Base-by-base conservation (phyloP, 2,797 vertebrate genomes). In the Acomys russatus region DNA sequence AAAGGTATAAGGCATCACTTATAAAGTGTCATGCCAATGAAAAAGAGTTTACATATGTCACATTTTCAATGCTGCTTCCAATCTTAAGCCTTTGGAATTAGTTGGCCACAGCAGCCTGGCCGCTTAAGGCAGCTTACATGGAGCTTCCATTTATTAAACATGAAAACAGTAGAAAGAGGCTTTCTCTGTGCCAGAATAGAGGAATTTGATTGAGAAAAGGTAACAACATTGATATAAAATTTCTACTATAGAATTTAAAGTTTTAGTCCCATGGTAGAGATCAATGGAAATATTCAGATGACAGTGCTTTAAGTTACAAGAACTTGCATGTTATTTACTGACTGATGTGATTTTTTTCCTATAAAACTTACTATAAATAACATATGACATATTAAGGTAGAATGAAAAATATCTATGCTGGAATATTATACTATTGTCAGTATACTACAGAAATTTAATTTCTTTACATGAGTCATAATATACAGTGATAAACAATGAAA, bases 81-180 rank as follows among this genome's bases (percentile, higher is more conserved):
- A 89, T 35, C 8, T 22, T 82, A 88, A 95, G 18, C 3, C 8
- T 85, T 93, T 95, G 33, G 20, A 91, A 95, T 83, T 68, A 94
- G 56, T 74, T 92, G 84, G 23, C 49, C 11, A 82, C 49, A 63
- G 3, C 28, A 93, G 64, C 3, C 49, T 56, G 56, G 20, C 25
- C 93, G 9, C 28, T 90, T 83, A 92, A 85, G 17, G 20, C 33
- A 35, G 6, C 17, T 94, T 80, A 71, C 4, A 76, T 90, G 66
- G 30, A 44, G 15, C 4, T 87, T 89, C n/a, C 30, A 9, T 88
- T 88, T 76, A 56, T 18, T 88, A 77, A 70, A 79, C 28, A 59
- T n/a, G 74, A 82, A 0, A 82, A 25, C 4, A 83, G 17, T 4
- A 79, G 63, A n/a, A 28, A 71, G 63, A 89, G 3, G 11, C 11